These are phyloP conservation scores for Hippocampus zosterae DNA, from an alignment of 2,113 vertebrate genomes.

Conservation along the genomic window DNA sequence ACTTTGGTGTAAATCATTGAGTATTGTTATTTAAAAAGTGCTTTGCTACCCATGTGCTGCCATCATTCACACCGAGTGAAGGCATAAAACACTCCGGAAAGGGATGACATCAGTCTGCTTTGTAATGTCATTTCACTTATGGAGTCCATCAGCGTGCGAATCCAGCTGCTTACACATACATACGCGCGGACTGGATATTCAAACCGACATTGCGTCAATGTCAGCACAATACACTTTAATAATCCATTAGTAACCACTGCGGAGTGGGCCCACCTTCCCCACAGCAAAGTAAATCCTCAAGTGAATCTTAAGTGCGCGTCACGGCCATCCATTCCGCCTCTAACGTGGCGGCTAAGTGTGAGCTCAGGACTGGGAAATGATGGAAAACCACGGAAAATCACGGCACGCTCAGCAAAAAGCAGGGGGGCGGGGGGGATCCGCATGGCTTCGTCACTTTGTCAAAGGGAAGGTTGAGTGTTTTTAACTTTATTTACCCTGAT, in stretches of 20 bases:
- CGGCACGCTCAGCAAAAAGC: not conserved
- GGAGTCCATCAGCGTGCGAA: not conserved
- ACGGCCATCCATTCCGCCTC: not conserved
- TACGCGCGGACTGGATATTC: not conserved
- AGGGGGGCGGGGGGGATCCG: too few species aligned
- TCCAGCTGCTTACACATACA: not conserved
- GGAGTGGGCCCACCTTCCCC: not conserved
- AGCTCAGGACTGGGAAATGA: not conserved
- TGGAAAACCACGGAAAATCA: not conserved
- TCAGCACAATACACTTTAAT: conserved; percentile 4
- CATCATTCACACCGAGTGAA: not conserved
- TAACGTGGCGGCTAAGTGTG: not conserved
- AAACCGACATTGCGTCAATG: not conserved
- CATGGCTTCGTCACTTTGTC: too few species aligned
- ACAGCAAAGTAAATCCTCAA: not conserved
- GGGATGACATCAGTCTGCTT: not conserved
- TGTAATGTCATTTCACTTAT: conserved; percentile 2
- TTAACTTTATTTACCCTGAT: too few species aligned
- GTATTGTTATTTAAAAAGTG: not conserved
- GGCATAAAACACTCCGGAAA: not conserved
- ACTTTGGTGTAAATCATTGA: not conserved
- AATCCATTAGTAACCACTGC: conserved; percentile 1
- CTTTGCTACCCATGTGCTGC: not conserved
- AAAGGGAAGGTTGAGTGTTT: too few species aligned
- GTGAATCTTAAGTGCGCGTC: not conserved